Conservation (phyloP, 2,113 vertebrate species). For the Melanocharis versteri region DNA sequence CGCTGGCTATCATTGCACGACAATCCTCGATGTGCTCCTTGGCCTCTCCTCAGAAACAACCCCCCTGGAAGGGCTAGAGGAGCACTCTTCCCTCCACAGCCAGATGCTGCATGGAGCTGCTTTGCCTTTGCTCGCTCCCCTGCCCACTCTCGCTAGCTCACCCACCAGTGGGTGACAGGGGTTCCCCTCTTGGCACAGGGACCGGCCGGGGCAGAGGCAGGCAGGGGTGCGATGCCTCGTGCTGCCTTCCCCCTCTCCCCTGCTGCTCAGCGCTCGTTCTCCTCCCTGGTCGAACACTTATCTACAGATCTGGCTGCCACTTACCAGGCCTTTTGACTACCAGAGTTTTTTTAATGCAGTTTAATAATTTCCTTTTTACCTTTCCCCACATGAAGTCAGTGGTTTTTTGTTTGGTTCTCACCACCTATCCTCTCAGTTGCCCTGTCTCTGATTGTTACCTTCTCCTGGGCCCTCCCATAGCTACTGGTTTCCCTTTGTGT, state of each 20-base stretch:
- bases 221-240: accelerated
- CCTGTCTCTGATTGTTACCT: background rate
- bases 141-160: background rate
- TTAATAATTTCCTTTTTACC: background rate
- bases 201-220: background rate
- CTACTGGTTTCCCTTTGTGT: background rate
- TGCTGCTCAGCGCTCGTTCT: accelerated
- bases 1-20: accelerated
- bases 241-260: background rate
- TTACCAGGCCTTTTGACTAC: background rate
- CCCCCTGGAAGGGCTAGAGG: accelerated
- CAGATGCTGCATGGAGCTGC: accelerated
- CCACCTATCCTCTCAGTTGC: too few relatives aligned
- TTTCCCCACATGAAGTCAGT: background rate
- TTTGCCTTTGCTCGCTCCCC: background rate
- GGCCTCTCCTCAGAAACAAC: background rate
- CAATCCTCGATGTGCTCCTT: background rate
- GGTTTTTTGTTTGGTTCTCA: background rate
- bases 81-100: background rate
- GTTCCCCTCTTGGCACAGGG: background rate
- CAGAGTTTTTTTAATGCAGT: background rate
- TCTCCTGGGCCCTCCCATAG: background rate
- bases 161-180: accelerated
- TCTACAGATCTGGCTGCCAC: background rate
- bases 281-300: accelerated